phyloP scores from a whole-genome alignment of 2,797 vertebrate species.

The Periparus ater region DNA sequence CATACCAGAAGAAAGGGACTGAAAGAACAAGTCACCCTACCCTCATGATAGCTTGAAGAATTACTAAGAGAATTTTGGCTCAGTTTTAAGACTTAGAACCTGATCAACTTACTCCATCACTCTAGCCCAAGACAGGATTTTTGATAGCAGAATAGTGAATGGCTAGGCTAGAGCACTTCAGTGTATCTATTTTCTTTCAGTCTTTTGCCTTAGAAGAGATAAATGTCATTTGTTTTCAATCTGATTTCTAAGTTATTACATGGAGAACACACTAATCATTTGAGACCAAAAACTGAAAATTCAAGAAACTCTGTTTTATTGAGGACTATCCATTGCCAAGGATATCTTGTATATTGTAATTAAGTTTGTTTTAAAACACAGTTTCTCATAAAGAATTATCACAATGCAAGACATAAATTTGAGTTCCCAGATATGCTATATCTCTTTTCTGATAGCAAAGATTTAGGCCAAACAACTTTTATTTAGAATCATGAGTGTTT shows the following conservation, averaged over 20 bases:
- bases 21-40: conserved; percentile 57
- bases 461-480: conserved; percentile 72
- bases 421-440: conserved; percentile 65
- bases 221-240: conserved; percentile 66
- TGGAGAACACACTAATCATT: conserved; percentile 73
- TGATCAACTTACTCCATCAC: conserved; percentile 67
- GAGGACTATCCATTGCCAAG: conserved; percentile 75
- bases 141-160: conserved; percentile 63
- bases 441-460: conserved; percentile 71
- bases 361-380: conserved; percentile 73
- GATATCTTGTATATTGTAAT: conserved; percentile 59
- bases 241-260: conserved; percentile 69
- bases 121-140: conserved; percentile 52
- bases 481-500: conserved; percentile 65
- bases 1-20: conserved; percentile 68
- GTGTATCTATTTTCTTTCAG: conserved; percentile 39
- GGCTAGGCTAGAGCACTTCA: conserved; percentile 57
- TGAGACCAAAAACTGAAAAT: conserved; percentile 71
- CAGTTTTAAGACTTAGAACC: conserved; percentile 70
- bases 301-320: conserved; percentile 76
- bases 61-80: conserved; percentile 79
- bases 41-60: conserved; percentile 68
- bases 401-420: conserved; percentile 71
- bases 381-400: conserved; percentile 73
- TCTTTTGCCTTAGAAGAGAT: conserved; percentile 67